phyloP scores from a whole-genome alignment of 2,888 invertebrate genomes.

The Cylindroiulus punctatus region DNA sequence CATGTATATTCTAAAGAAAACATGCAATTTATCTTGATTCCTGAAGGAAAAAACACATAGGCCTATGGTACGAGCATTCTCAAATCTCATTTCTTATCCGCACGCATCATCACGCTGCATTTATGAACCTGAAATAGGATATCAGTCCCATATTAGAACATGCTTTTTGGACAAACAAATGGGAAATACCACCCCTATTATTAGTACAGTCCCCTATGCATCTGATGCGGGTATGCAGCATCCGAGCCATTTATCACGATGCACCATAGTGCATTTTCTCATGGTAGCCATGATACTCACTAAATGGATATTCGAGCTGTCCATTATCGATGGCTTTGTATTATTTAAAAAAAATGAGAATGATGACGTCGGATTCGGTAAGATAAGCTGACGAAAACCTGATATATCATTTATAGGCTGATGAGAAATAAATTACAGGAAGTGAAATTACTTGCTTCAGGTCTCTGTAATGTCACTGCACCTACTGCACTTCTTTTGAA shows the following conservation, averaged over 20 bases:
- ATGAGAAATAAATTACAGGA: not conserved
- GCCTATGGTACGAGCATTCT: not conserved
- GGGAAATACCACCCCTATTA: not conserved
- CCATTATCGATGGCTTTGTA: not conserved
- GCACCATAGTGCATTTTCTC: not conserved
- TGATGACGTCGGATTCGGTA: not conserved
- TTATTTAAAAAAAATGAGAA: not conserved
- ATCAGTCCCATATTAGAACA: not conserved
- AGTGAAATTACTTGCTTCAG: not conserved
- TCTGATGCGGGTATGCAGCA: not conserved
- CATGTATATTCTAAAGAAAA: not conserved
- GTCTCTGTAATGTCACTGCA: not conserved
- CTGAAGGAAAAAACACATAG: not conserved
- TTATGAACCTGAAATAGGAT: slow-evolving; percentile 20
- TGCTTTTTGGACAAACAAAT: not conserved
- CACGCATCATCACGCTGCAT: not conserved
- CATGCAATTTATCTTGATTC: not conserved
- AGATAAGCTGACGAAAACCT: not conserved
- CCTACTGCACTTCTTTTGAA: not conserved
- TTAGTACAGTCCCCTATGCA: not conserved
- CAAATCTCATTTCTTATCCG: not conserved
- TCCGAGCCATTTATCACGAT: not conserved
- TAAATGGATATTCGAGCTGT: not conserved
- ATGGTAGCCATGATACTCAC: not conserved
- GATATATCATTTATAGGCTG: not conserved